phyloP scores from a whole-genome alignment of 2,113 vertebrate genomes.

The Cyphomyrus plagiostoma region DNA sequence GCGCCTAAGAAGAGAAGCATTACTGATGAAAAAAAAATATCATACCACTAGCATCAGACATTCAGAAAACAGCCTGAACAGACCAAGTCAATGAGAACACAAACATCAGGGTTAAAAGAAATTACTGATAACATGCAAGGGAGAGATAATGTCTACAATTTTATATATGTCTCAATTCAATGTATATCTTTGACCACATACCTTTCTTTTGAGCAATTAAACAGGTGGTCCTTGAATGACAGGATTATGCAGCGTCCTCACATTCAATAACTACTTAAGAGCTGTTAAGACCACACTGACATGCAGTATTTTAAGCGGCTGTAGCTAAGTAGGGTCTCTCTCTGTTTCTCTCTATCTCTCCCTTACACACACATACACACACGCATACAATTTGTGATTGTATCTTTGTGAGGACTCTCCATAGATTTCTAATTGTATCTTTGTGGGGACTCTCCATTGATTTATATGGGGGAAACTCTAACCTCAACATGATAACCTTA shows the following conservation, averaged over 20 bases:
- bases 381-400: too few relatives aligned
- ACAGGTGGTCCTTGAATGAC: neutral
- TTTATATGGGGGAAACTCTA: too few relatives aligned
- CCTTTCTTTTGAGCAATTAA: neutral
- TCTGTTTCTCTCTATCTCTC: too few relatives aligned
- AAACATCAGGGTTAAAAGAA: neutral
- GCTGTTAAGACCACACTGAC: neutral
- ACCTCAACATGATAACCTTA: too few relatives aligned
- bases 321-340: neutral
- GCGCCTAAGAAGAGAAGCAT: constrained; percentile 61
- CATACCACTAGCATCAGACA: neutral
- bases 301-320: neutral
- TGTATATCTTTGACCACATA: neutral
- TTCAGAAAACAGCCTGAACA: neutral
- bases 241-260: neutral
- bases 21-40: neutral
- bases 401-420: too few relatives aligned
- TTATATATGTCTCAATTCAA: neutral
- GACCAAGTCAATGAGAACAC: neutral
- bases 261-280: neutral
- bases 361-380: neutral
- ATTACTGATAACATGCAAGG: neutral
- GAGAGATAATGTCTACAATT: neutral
- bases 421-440: neutral
- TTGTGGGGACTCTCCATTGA: neutral